Evolutionary conservation across 1,140 invertebrate genomes (phyloP).

Genomic region (Pectinophora gossypiella): DNA sequence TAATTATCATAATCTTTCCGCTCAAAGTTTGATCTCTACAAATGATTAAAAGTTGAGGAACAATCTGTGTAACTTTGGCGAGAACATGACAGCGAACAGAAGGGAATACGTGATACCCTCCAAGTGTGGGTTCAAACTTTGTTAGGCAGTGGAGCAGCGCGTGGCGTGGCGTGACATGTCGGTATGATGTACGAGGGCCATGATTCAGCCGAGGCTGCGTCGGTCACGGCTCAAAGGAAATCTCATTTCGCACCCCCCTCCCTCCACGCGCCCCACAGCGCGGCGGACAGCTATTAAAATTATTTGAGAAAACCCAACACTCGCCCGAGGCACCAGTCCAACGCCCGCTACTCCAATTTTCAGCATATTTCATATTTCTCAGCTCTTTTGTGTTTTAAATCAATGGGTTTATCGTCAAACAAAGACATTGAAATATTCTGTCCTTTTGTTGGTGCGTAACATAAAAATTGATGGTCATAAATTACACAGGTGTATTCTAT

Average conservation of each 20-base stretch:
- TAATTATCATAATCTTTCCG: no score
- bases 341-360: slow-evolving; percentile 24
- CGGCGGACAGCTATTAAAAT: slow-evolving; percentile 63
- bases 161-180: no score
- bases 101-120: no score
- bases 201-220: slow-evolving; percentile 30
- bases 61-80: no score
- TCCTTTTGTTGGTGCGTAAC: neutral
- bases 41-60: no score
- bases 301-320: slow-evolving; percentile 64
- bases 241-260: slow-evolving; percentile 58
- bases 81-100: no score
- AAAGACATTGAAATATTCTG: slow-evolving; percentile 10
- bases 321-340: slow-evolving; percentile 18
- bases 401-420: slow-evolving; percentile 25
- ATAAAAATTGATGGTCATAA: no score
- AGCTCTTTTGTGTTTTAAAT: slow-evolving; percentile 30
- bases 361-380: slow-evolving; percentile 31
- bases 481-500: no score
- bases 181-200: no score
- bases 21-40: no score
- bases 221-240: slow-evolving; percentile 59
- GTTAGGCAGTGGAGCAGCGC: no score
- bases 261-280: slow-evolving; percentile 17
- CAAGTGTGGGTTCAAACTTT: no score